Evolutionary conservation across 1,140 invertebrate genomes (phyloP), one percentile per base, ranked within the genome.

Genomic region (Atopsyche davidsoni): DNA sequence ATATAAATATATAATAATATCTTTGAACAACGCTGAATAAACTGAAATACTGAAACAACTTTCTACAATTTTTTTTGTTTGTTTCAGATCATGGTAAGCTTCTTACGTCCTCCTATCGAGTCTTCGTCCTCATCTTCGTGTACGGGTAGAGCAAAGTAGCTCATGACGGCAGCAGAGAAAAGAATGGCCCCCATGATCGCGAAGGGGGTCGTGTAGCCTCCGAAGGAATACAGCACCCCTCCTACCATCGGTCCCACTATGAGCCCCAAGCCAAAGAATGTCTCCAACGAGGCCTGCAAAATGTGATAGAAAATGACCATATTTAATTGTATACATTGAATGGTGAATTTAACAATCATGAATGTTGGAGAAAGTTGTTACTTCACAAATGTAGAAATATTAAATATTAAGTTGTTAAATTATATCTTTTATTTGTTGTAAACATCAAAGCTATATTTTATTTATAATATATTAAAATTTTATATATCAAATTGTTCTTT

Each of bases 161-260:
- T 89, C 61, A 89, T 75, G 3, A 88, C 64, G 6, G 87, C 87
- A 3, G 86, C 82, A 1, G 81, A 59, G 59, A 95, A 82, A 0
- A 95, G 70, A 1, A 85, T 73, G 2, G 75, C 78, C 1, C 92
- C 93, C 36, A 94, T 73, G 0, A 90, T 82, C 2, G 82, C 83
- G 65, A 96, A 96, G 0, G 93, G 92, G 3, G 90, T 76, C 0
- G 81, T 81, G 67, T 89, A 96, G 1, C 92, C 92, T 14, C 92
- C 89, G 2, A 80, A 59, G 73, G 83, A 64, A 52, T 86, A 94
- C 0, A 94, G 69, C 6, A 81, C 80, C 4, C 89, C 89, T 1
- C 89, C 89, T 3, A 93, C 75, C 1, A 87, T 88, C 0, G 90
- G 90, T 1, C 89, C 91, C 3, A 88, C 83, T 42, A 92, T 92